Evolutionary conservation across 2,797 vertebrate species (phyloP), one percentile per base, ranked within the genome.

Genomic region (Limosa lapponica): DNA sequence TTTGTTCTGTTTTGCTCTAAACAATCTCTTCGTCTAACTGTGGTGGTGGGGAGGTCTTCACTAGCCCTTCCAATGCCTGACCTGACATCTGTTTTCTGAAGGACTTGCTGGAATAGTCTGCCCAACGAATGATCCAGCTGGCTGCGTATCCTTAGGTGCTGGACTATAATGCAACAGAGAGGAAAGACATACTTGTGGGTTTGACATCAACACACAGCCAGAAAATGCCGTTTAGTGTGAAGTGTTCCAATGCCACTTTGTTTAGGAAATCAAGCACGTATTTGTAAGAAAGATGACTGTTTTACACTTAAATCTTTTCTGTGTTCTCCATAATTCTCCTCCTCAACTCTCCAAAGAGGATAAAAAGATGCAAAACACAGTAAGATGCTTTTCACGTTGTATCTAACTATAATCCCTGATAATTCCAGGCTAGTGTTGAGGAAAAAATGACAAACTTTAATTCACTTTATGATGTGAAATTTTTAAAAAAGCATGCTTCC

Each of bases 61-160:
- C 32, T 34, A 82, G 23, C n/a, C 18, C 36, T 96, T 93, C 59
- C 78, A 82, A 6, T 16, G 18, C 39, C 0, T 22, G 64, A 64
- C 58, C 41, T 52, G 78, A 64, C 78, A 82, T 89, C 78, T 96
- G 86, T 92, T 95, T 97, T 94, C 89, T 95, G 89, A 93, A 82
- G 59, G 34, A 80, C 55, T 84, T 87, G n/a, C 28, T 59, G 78
- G 32, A 82, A 36, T 16, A 77, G 11, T 44, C 43, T 73, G 67
- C 78, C 67, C 84, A 72, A 11, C 0, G 5, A 52, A 46, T 34
- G 67, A 73, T 95, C 90, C 93, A 90, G 64, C 86, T 93, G 87
- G 65, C 82, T 72, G 52, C 22, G 5, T 20, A 8, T 67, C 48
- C 27, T 59, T 75, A 75, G 86, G 74, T 93, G 39, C 48, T 93